These are phyloP conservation scores for Patella pellucida DNA, from an alignment of 2,888 invertebrate genomes.

Conservation along the genomic window DNA sequence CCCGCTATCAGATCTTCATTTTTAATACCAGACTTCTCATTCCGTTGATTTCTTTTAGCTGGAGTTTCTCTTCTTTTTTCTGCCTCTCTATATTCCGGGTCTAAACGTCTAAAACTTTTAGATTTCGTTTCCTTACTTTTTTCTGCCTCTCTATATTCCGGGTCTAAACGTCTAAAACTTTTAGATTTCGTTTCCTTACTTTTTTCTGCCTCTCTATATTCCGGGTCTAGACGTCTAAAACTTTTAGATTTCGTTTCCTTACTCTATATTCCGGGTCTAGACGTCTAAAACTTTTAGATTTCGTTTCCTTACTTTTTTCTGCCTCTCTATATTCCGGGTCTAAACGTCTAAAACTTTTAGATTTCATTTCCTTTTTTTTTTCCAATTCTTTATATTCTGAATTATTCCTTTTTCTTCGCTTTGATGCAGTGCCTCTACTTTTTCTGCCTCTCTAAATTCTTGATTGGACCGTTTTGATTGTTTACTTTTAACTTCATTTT, in stretches of 20 bases:
- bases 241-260: too few relatives aligned
- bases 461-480: neutral
- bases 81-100: neutral
- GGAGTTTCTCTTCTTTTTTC: neutral
- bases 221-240: too few relatives aligned
- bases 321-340: too few relatives aligned
- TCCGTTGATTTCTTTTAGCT: neutral
- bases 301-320: too few relatives aligned
- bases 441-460: neutral
- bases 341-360: too few relatives aligned
- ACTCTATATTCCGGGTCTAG: too few relatives aligned
- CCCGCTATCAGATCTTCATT: neutral
- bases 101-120: neutral
- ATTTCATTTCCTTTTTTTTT: too few relatives aligned
- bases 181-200: too few relatives aligned
- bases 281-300: too few relatives aligned
- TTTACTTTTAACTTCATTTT: neutral
- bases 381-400: neutral
- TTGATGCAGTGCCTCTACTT: neutral
- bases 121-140: neutral
- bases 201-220: too few relatives aligned
- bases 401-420: neutral
- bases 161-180: too few relatives aligned
- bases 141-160: neutral
- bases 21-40: neutral